Conservation (phyloP, 2,113 vertebrate genomes). For the rat (Rattus norvegicus) region DNA sequence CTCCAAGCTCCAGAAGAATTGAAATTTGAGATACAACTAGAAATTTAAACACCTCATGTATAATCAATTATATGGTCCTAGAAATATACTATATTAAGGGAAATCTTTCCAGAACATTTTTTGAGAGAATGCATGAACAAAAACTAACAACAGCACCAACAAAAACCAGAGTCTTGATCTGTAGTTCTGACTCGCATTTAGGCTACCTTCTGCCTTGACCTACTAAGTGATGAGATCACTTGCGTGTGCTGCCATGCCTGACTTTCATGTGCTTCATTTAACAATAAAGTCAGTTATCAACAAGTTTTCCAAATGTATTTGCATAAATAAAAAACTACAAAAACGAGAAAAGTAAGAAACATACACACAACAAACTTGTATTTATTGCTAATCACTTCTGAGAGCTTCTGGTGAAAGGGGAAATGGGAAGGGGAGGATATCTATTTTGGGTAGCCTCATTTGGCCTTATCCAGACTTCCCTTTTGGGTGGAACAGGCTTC, state of each 20-base stretch:
- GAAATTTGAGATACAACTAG: neutral
- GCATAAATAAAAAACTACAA: neutral
- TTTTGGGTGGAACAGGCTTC: neutral
- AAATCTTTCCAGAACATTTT: neutral
- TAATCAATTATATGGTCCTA: neutral
- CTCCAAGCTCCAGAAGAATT: neutral
- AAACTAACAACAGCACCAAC: neutral
- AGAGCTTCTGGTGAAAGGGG: neutral
- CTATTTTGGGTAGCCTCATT: constrained; percentile 5
- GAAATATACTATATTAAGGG: neutral
- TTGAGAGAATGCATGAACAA: neutral
- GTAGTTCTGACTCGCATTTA: neutral
- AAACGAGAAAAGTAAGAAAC: neutral
- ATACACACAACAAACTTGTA: neutral
- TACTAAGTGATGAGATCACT: neutral
- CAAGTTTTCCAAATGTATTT: neutral
- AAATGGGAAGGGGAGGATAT: neutral
- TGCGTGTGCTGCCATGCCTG: neutral
- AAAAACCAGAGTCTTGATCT: neutral
- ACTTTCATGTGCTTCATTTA: neutral
- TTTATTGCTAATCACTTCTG: neutral
- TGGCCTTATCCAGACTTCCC: constrained; percentile 5
- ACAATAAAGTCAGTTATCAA: constrained; percentile 14
- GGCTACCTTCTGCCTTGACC: neutral
- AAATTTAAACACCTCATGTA: constrained; percentile 1